phyloP scores from a whole-genome alignment of 2,113 vertebrate species.

The Struthidea cinerea region DNA sequence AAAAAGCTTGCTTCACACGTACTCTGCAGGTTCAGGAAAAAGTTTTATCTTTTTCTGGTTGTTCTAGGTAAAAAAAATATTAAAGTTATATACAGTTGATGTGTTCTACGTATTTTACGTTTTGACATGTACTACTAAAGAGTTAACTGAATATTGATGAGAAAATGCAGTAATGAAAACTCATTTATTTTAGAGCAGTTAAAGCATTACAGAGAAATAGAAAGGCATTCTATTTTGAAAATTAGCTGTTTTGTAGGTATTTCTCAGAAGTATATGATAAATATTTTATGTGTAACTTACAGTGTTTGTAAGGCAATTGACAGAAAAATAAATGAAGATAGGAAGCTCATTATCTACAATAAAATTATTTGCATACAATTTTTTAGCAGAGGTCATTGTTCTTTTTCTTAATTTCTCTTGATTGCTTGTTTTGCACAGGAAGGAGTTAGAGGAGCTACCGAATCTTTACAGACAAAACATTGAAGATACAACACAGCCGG shows the following conservation, averaged over 20 bases:
- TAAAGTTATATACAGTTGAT: not conserved
- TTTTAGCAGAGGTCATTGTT: slow-evolving; percentile 8
- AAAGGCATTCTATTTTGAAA: slow-evolving; percentile 38
- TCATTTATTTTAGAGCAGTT: slow-evolving; percentile 31
- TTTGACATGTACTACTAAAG: not conserved
- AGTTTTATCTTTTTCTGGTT: not conserved
- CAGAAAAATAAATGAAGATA: slow-evolving; percentile 38
- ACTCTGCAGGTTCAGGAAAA: not conserved
- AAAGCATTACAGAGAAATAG: slow-evolving; percentile 33
- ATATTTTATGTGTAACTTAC: slow-evolving; percentile 51
- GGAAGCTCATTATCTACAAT: slow-evolving; percentile 16
- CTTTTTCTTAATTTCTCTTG: slow-evolving; percentile 31
- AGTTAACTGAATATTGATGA: slow-evolving; percentile 48
- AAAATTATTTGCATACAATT: not conserved
- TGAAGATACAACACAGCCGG: slow-evolving; percentile 80
- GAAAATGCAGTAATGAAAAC: slow-evolving; percentile 30
- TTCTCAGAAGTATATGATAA: slow-evolving; percentile 37
- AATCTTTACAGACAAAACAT: slow-evolving; percentile 81
- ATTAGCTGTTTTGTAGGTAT: slow-evolving; percentile 17
- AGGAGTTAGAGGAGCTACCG: slow-evolving; percentile 81
- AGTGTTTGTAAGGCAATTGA: slow-evolving; percentile 35
- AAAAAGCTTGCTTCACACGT: not conserved
- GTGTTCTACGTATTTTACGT: not conserved
- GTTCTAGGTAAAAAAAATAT: not conserved
- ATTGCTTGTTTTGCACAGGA: slow-evolving; percentile 70